Evolutionary conservation across 2,797 vertebrate species (phyloP).

Genomic region (Anolis apletophallus): DNA sequence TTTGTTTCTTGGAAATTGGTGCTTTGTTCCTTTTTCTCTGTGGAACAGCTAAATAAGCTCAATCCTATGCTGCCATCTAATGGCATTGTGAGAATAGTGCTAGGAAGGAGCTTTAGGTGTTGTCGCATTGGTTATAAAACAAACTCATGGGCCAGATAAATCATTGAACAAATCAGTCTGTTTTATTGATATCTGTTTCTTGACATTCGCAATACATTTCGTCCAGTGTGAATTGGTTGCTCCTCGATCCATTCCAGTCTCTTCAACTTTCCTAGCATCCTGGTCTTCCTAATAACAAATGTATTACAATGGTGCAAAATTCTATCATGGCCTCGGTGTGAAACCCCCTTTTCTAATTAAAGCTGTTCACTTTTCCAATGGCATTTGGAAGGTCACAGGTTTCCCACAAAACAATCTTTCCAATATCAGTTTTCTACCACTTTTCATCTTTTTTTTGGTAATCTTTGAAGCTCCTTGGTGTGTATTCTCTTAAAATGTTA

Average conservation of each 20-base stretch:
- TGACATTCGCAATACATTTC: not conserved
- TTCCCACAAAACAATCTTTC: too few relatives aligned
- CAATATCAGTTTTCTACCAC: not conserved
- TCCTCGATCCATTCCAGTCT: too few relatives aligned
- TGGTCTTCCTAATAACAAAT: not conserved
- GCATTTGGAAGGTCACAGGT: not conserved
- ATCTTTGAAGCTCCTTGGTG: too few relatives aligned
- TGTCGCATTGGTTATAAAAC: not conserved
- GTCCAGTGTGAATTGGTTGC: not conserved
- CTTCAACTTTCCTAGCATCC: too few relatives aligned
- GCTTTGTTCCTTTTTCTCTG: not conserved
- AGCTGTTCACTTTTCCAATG: not conserved
- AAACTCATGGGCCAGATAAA: not conserved
- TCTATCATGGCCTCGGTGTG: not conserved
- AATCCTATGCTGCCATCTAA: slow-evolving; percentile 68
- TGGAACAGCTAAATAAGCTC: not conserved
- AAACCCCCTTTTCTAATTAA: not conserved
- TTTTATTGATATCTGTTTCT: not conserved
- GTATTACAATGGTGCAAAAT: not conserved
- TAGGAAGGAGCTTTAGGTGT: not conserved
- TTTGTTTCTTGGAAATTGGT: slow-evolving; percentile 15
- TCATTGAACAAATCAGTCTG: not conserved
- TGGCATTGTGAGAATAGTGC: slow-evolving; percentile 35
- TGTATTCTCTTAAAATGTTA: not conserved
- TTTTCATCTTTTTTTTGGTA: too few relatives aligned